These are phyloP conservation scores for Macropis europaea DNA, from an alignment of 2,888 invertebrate genomes.

Conservation along the genomic window DNA sequence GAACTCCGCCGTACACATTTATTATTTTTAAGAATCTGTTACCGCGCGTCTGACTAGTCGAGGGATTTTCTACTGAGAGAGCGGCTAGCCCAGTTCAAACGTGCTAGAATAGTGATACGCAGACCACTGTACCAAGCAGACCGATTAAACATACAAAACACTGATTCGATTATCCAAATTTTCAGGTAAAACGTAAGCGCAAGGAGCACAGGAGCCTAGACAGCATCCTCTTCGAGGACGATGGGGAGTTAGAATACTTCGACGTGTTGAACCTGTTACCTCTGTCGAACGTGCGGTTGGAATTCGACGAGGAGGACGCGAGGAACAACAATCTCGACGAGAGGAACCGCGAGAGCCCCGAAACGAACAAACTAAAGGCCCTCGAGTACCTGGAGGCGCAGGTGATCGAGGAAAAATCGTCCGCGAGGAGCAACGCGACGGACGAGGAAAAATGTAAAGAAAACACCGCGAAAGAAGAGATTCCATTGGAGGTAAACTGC, in stretches of 20 bases:
- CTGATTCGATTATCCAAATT: not conserved
- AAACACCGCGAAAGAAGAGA: constrained; percentile 35
- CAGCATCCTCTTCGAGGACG: constrained; percentile 77
- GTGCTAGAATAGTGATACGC: too few species aligned
- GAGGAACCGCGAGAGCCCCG: not conserved
- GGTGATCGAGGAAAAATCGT: constrained; percentile 25
- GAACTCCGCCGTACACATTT: too few species aligned
- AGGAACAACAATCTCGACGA: constrained; percentile 22
- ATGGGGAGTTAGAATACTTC: constrained; percentile 76
- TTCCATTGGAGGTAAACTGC: not conserved
- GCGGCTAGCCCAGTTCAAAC: too few species aligned
- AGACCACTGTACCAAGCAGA: too few species aligned
- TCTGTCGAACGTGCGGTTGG: constrained; percentile 75
- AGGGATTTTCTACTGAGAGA: too few species aligned
- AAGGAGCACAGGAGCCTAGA: constrained; percentile 77
- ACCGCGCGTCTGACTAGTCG: too few species aligned
- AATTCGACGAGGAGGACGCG: constrained; percentile 69
- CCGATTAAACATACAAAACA: too few species aligned
- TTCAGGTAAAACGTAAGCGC: constrained; percentile 77
- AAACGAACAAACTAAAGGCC: not conserved
- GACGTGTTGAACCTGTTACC: constrained; percentile 77
- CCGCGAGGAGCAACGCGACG: constrained; percentile 57
- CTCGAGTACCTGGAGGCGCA: constrained; percentile 32
- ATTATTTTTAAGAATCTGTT: too few species aligned
- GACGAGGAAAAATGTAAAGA: constrained; percentile 68